These are phyloP conservation scores for Melanotaenia nigrans DNA, from an alignment of 2,797 vertebrate species.

Conservation along the genomic window DNA sequence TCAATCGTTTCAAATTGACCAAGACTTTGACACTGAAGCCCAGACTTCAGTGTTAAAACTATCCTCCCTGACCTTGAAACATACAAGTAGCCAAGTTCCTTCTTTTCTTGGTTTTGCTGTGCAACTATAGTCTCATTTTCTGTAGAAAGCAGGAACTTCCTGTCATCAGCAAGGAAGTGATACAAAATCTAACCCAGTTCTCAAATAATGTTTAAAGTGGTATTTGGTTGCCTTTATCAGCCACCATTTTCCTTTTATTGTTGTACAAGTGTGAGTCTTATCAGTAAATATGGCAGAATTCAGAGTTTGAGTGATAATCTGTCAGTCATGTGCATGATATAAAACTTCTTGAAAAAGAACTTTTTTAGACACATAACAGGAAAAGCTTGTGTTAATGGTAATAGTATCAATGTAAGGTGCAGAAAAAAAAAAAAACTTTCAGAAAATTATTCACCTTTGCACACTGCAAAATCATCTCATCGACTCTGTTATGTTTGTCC, in stretches of 20 bases:
- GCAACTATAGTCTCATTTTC: constrained; percentile 44
- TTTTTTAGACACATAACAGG: neutral
- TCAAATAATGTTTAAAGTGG: neutral
- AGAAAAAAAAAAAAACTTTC: neutral
- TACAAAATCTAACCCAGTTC: constrained; percentile 2
- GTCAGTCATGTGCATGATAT: too few relatives aligned
- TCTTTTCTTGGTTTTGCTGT: constrained; percentile 1
- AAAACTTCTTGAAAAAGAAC: too few relatives aligned
- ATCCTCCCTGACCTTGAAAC: neutral
- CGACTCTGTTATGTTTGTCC: too few relatives aligned
- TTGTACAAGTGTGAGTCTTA: neutral
- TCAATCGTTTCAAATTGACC: neutral
- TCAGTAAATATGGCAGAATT: too few relatives aligned
- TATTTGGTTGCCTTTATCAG: constrained; percentile 20
- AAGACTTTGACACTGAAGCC: too few relatives aligned
- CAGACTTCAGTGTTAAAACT: neutral
- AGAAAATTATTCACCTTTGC: too few relatives aligned
- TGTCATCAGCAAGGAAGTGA: constrained; percentile 50
- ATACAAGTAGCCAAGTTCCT: neutral
- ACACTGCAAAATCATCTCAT: too few relatives aligned
- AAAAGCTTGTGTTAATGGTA: neutral
- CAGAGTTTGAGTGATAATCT: neutral
- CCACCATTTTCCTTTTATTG: constrained; percentile 1
- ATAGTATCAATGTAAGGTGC: neutral
- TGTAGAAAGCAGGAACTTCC: constrained; percentile 51